A percentile compares a stretch with the other conserved stretches of the same genome.
phyloP scores from a whole-genome alignment of 2,797 vertebrate species.

The Graptemys geographica region DNA sequence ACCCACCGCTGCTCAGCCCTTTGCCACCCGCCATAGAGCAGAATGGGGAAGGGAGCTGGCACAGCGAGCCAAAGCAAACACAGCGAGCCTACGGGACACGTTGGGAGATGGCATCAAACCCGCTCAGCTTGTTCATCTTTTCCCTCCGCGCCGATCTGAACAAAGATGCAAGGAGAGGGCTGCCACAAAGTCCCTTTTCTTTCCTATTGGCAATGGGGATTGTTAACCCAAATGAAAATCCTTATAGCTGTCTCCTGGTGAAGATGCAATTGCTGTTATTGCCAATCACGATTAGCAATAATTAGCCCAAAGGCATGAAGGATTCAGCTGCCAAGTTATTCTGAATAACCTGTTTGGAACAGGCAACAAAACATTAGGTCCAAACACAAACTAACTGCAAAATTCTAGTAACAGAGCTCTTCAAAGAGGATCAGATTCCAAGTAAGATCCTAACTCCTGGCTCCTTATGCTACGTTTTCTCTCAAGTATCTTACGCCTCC shows the following conservation, averaged over 20 bases:
- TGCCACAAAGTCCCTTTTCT: background rate
- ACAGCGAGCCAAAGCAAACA: background rate
- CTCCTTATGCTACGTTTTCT: rapidly evolving
- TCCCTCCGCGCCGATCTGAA: no score
- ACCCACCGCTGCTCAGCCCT: background rate
- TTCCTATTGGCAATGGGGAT: slow-evolving; percentile 43
- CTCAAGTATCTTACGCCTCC: background rate
- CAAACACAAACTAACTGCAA: background rate
- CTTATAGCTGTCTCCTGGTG: slow-evolving; percentile 63
- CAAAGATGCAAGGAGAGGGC: background rate
- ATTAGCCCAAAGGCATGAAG: slow-evolving; percentile 54
- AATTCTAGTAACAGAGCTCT: background rate
- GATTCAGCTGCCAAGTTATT: slow-evolving; percentile 69
- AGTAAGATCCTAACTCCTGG: rapidly evolving
- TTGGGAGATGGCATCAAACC: no score
- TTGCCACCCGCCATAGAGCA: no score
- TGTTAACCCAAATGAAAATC: slow-evolving; percentile 65
- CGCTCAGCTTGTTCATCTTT: background rate
- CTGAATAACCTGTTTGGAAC: slow-evolving; percentile 56
- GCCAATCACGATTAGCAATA: slow-evolving; percentile 68
- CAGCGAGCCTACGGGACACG: background rate
- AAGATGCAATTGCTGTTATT: slow-evolving; percentile 68
- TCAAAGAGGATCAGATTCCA: background rate
- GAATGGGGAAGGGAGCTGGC: background rate
- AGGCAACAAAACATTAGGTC: slow-evolving; percentile 33